phyloP scores from a whole-genome alignment of 2,888 invertebrate genomes.

The Ophion ellenae region DNA sequence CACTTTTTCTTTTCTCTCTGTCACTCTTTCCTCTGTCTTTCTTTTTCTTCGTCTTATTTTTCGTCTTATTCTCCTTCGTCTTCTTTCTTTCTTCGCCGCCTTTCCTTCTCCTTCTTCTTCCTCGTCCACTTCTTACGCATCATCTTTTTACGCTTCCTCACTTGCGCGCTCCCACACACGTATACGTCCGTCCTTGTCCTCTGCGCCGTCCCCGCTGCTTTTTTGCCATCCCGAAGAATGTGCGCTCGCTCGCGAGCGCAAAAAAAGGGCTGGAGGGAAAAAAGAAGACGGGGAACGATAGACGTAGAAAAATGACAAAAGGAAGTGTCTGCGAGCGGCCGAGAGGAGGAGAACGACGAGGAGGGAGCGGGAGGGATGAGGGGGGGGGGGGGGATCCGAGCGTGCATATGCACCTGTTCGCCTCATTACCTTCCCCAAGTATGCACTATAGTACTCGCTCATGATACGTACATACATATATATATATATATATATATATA shows the following conservation, averaged over 20 bases:
- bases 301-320: conserved; percentile 35
- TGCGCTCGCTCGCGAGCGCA: conserved; percentile 22
- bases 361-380: conserved; percentile 1
- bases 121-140: no score
- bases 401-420: conserved; percentile 42
- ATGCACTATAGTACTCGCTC: conserved; percentile 25
- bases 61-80: background rate
- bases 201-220: no score
- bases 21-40: conserved; percentile 28
- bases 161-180: no score
- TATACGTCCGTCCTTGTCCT: no score
- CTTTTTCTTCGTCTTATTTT: background rate
- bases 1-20: conserved; percentile 9
- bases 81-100: background rate
- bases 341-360: conserved; percentile 17
- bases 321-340: conserved; percentile 35
- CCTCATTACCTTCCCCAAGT: conserved; percentile 36
- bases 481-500: background rate
- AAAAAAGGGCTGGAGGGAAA: background rate
- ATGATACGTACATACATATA: conserved; percentile 13
- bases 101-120: no score
- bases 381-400: background rate
- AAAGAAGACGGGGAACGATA: conserved; percentile 29
- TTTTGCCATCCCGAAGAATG: background rate
- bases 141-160: no score